phyloP scores from a whole-genome alignment of 2,113 vertebrate genomes.

The Illadopsis cleaveri region DNA sequence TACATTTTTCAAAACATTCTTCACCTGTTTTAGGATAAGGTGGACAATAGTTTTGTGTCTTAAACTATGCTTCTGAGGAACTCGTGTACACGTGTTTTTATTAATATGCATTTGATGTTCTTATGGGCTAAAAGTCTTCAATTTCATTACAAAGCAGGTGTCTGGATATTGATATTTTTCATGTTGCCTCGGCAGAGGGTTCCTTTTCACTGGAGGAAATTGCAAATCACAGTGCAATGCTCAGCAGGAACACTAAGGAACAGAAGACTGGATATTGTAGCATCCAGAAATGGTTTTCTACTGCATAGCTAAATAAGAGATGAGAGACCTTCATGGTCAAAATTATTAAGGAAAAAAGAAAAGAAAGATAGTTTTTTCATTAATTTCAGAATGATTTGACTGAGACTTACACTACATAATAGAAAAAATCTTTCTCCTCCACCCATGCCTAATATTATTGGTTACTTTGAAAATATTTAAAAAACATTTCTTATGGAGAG shows the following conservation, averaged over 20 bases:
- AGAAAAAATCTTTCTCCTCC: neutral
- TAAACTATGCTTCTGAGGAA: neutral
- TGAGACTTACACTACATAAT: neutral
- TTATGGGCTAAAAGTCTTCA: neutral
- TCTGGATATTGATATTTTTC: neutral
- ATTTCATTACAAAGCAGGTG: neutral
- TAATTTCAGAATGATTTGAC: neutral
- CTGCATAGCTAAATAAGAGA: neutral
- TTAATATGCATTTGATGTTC: neutral
- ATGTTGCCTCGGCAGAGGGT: neutral
- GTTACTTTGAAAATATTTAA: neutral
- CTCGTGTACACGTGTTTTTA: neutral
- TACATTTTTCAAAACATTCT: neutral
- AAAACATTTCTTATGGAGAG: neutral
- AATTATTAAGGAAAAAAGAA: neutral
- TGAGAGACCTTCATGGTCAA: neutral
- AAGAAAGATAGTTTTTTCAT: neutral
- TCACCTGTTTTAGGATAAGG: neutral
- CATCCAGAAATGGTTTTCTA: neutral
- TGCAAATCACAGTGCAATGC: neutral
- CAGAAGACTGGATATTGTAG: neutral
- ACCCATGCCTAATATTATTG: fast-evolving
- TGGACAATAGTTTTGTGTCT: neutral
- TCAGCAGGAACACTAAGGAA: neutral
- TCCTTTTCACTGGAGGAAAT: neutral